phyloP scores from a whole-genome alignment of 92 coral and sea anemone genomes.

The Umimayanthus chanpuru region DNA sequence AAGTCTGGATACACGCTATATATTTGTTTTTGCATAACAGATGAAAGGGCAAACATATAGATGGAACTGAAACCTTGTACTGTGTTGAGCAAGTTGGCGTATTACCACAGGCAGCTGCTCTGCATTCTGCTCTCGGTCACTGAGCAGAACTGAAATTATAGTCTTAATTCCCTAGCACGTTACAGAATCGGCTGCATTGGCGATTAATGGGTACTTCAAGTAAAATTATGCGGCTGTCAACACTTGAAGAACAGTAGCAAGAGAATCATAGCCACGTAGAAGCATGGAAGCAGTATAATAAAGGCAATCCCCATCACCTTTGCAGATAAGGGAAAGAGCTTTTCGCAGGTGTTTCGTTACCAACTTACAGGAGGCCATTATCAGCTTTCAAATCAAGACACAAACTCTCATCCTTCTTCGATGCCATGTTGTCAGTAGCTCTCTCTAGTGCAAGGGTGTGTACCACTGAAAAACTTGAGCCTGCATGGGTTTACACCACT shows the following conservation, averaged over 20 bases:
- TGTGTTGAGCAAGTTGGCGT: background rate
- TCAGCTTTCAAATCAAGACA: no score
- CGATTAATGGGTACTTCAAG: background rate
- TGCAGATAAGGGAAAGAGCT: background rate
- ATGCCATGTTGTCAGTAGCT: no score
- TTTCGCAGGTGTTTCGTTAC: background rate
- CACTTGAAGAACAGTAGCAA: background rate
- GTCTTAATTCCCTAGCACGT: background rate
- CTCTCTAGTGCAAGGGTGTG: no score
- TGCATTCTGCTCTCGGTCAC: background rate
- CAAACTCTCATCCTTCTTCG: no score
- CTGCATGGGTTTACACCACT: no score
- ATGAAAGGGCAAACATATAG: conserved; percentile 33
- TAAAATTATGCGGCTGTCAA: background rate
- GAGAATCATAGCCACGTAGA: background rate
- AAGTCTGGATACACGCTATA: conserved; percentile 44
- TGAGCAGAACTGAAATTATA: background rate
- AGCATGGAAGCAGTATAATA: background rate
- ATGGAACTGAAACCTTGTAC: conserved; percentile 1
- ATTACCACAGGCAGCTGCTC: background rate
- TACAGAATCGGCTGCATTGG: background rate
- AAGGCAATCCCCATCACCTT: background rate
- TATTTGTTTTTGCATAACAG: conserved; percentile 30
- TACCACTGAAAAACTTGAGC: no score
- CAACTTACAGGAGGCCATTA: background rate